Conservation (phyloP, 1,140 invertebrate species). For the Dendrolimus kikuchii region DNA sequence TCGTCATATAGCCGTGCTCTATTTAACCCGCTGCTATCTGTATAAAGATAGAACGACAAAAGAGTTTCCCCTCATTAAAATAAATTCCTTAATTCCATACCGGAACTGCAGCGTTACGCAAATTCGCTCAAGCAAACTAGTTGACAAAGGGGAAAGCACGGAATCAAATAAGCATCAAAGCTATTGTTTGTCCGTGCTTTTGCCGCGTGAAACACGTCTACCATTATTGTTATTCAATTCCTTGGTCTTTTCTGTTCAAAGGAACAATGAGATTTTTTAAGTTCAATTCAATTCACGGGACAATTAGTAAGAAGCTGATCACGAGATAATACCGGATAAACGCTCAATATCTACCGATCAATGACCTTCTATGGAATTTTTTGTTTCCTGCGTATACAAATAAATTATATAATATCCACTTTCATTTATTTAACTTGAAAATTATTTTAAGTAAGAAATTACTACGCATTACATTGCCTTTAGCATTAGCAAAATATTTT, state of each 20-base stretch:
- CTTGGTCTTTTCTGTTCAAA: constrained; percentile 27
- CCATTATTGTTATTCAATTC: constrained; percentile 19
- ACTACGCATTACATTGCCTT: too few species aligned
- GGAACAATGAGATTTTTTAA: constrained; percentile 43
- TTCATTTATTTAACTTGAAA: too few species aligned
- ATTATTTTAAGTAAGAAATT: too few species aligned
- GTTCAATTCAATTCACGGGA: constrained; percentile 25
- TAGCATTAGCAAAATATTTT: too few species aligned
- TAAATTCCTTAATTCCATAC: constrained; percentile 2
- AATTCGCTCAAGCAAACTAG: constrained; percentile 16
- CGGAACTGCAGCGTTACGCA: constrained; percentile 14
- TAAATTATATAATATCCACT: too few species aligned
- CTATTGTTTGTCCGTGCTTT: constrained; percentile 42
- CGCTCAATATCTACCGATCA: too few species aligned
- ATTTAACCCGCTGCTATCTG: too few species aligned
- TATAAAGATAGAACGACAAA: too few species aligned
- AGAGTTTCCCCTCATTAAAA: too few species aligned
- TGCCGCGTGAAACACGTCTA: constrained; percentile 36
- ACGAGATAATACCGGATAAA: constrained; percentile 19
- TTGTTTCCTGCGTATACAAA: too few species aligned
- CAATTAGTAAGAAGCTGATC: constrained; percentile 34
- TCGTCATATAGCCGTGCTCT: too few species aligned
- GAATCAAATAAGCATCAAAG: constrained; percentile 35
- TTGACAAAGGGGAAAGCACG: constrained; percentile 44
- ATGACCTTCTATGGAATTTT: too few species aligned